Conservation (phyloP, 2,888 invertebrate species). For the Caenorhabditis sp. region DNA sequence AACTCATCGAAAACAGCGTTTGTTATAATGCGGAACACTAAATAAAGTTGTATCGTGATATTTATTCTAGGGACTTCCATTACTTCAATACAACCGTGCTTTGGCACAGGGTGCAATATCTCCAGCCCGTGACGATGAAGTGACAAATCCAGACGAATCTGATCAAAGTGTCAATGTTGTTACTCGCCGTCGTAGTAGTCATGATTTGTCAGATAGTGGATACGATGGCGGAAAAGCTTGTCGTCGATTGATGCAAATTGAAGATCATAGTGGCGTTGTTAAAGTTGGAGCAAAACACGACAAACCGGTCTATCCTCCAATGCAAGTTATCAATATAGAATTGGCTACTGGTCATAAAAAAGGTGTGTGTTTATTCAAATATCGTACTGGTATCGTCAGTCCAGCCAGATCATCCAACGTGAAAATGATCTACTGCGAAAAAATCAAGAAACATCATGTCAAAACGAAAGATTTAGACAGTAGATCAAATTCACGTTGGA, state of each 20-base stretch:
- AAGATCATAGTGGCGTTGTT: background rate
- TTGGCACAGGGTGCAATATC: conserved; percentile 45
- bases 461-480: too few species aligned
- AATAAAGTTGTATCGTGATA: background rate
- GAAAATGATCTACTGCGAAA: too few species aligned
- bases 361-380: too few species aligned
- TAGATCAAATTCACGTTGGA: too few species aligned
- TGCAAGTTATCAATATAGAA: conserved; percentile 43
- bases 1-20: too few species aligned
- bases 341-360: conserved; percentile 33
- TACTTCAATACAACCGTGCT: conserved; percentile 52
- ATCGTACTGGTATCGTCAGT: too few species aligned
- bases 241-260: conserved; percentile 1
- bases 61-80: conserved; percentile 47
- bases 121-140: conserved; percentile 53
- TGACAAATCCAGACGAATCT: conserved; percentile 39
- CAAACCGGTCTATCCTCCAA: conserved; percentile 28
- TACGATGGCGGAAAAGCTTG: conserved; percentile 10
- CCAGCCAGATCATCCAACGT: too few species aligned
- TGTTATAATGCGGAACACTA: background rate
- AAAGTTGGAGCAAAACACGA: conserved; percentile 6
- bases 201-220: conserved; percentile 33
- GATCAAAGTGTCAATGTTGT: background rate
- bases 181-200: background rate
- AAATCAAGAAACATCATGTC: too few species aligned